Evolutionary conservation across 1,140 invertebrate species (phyloP), one percentile per base, ranked within the genome.

Genomic region (Steinernema feltiae): DNA sequence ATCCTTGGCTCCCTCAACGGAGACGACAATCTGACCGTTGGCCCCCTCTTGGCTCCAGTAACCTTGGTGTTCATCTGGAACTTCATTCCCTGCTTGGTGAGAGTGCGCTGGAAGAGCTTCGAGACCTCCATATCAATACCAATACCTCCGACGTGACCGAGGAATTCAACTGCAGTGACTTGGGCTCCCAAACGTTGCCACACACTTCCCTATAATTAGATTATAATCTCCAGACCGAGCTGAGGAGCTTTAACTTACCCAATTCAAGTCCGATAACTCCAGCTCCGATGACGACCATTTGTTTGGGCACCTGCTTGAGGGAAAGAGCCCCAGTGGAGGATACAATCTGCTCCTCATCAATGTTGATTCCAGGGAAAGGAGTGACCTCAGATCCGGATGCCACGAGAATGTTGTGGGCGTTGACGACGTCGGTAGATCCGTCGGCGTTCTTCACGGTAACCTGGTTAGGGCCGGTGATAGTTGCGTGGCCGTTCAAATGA

Each of bases 341-440:
- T 1, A 99, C 93, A 85, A 99, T 92, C 72, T 79, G 71, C 31
- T 85, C 48, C 30, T 85, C 84, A 70, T 85, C 84, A 75, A 85
- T 87, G 32, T 92, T 91, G 83, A 99, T 94, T 76, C 96, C 97
- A 41, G 93, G 91, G 88, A 99, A 99, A 27, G 97, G 96, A 1
- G 95, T 96, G 0, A 99, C 95, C 90, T 98, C 97, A 30, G 95
- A 98, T 15, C 97, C 97, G 69, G 95, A 97, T 12, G 97, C 97
- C 82, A 99, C 97, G 21, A 99, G 85, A 85, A 99, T 99, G 87
- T 99, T 97, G 88, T 98, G 98, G 0, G 97, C 91, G 83, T 94
- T 94, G 1, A 99, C 90, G 63, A 87, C 87, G 46, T 93, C 92
- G 17, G 89, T 89, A 63, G 75, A 75, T 0, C 84, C 84, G 41